Conservation (phyloP, 2,113 vertebrate genomes). For the Heliornis fulica region DNA sequence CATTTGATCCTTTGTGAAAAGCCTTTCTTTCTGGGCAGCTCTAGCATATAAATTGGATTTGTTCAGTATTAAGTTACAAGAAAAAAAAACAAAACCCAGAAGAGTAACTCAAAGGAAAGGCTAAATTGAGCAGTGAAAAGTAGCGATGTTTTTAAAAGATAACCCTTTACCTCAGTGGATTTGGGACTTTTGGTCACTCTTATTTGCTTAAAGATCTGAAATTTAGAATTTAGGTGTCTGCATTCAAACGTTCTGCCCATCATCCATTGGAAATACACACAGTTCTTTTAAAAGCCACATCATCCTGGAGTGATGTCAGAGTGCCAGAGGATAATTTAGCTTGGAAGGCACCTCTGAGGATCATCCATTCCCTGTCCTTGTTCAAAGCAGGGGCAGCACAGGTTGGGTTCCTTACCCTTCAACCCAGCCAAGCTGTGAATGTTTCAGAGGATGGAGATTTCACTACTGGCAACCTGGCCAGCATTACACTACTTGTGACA, state of each 20-base stretch:
- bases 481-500: background rate
- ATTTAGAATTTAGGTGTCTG: background rate
- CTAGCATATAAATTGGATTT: background rate
- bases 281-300: background rate
- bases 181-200: background rate
- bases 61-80: background rate
- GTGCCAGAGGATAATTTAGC: background rate
- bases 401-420: background rate
- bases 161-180: background rate
- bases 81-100: background rate
- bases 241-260: background rate
- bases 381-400: background rate
- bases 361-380: background rate
- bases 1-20: background rate
- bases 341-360: background rate
- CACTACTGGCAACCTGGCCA: background rate
- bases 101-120: background rate
- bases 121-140: background rate
- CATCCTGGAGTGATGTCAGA: background rate
- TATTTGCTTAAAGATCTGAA: background rate
- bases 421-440: background rate
- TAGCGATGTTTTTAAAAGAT: background rate
- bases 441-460: background rate
- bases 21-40: background rate
- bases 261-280: background rate